Evolutionary conservation across 1,140 invertebrate genomes (phyloP), one percentile per base, ranked within the genome.

Genomic region (Campoletis sonorensis): DNA sequence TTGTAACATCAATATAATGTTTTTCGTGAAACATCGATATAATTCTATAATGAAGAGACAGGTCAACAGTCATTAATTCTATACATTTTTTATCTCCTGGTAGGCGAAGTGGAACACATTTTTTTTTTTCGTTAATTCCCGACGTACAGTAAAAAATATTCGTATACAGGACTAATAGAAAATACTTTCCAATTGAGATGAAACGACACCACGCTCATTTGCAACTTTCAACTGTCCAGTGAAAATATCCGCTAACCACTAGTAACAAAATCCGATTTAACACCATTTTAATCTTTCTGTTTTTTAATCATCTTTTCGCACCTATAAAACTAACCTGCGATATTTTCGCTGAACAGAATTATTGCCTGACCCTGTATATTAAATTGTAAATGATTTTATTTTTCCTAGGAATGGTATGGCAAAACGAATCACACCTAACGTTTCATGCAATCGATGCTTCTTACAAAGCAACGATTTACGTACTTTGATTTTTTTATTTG

Each of bases 111-210:
- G 10, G 23, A 64, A 64, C 21, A 64, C 61, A 54, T n/a, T 58
- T n/a, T n/a, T 26, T 64, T 67, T 67, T 70, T 70, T 54, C 51
- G 67, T 70, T 33, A 33, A 33, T 37, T 16, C 27, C 33, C n/a
- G 18, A 76, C 18, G 21, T 58, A 16, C 71, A 75, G 49, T 51
- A 68, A 70, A 68, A 61, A 58, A 79, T 79, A 40, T 79, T 79
- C 16, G 67, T 70, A 61, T 67, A 61, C 26, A 67, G 27, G 51
- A 79, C 61, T 40, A 58, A 79, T 70, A 33, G 30, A 70, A 70
- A 70, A 70, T 70, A 70, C 27, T 70, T 70, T 70, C 67, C 30
- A 70, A 33, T 70, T 18, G 16, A 64, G 61, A 10, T 18, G 67
- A 15, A 33, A 70, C 67, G 67, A 33, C 7, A 15, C 18, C 15